Percentiles rank a stretch among this genome's conserved stretches.
These are phyloP conservation scores for Malaclemys terrapin DNA, from an alignment of 2,113 vertebrate species.

Conservation along the genomic window DNA sequence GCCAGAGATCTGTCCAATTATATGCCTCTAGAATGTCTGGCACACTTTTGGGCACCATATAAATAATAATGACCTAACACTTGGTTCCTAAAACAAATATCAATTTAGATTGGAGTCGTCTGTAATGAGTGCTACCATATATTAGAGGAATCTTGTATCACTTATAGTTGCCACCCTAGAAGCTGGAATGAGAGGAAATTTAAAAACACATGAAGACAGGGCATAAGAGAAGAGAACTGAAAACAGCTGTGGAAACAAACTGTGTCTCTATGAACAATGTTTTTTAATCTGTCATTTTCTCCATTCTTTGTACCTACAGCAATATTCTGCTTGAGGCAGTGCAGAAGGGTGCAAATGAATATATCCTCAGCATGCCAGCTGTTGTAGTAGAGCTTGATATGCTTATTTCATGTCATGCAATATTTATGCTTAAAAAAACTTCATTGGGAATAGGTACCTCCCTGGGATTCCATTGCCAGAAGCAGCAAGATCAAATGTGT, in stretches of 20 bases:
- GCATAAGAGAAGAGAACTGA: background rate
- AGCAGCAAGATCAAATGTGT: slow-evolving; percentile 41
- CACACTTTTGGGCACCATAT: background rate
- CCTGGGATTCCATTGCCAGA: slow-evolving; percentile 52
- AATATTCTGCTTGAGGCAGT: slow-evolving; percentile 38
- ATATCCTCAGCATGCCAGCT: slow-evolving; percentile 26
- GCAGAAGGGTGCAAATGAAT: slow-evolving; percentile 18
- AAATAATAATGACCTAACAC: background rate
- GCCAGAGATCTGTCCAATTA: background rate
- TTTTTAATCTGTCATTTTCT: slow-evolving; percentile 37
- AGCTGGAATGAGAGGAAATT: background rate
- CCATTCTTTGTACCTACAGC: background rate
- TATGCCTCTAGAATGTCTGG: background rate
- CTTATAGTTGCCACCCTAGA: fast-evolving
- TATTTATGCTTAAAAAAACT: slow-evolving; percentile 31
- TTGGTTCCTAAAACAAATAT: background rate
- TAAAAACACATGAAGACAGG: background rate
- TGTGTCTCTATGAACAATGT: slow-evolving; percentile 9
- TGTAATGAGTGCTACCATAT: background rate
- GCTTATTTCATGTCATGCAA: slow-evolving; percentile 22
- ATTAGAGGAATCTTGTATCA: background rate
- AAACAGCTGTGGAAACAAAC: slow-evolving; percentile 51
- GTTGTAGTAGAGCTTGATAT: slow-evolving; percentile 20
- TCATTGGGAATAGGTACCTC: slow-evolving; percentile 25
- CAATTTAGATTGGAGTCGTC: background rate